Percentiles rank a stretch among this genome's conserved stretches.
These are phyloP conservation scores for Hyla sarda DNA, from an alignment of 2,113 vertebrate genomes.

Conservation along the genomic window DNA sequence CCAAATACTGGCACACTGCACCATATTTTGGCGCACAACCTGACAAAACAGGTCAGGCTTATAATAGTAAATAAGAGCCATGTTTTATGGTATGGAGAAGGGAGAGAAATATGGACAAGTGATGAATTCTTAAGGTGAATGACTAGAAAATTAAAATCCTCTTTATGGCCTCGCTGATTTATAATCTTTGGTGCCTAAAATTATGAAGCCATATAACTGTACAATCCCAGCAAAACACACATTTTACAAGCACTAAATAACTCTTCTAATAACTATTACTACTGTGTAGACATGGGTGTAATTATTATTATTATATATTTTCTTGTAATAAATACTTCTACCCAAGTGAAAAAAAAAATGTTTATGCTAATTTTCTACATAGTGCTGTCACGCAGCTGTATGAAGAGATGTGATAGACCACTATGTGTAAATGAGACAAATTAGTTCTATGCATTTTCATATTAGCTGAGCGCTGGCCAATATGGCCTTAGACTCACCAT, in stretches of 20 bases:
- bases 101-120: too few species aligned
- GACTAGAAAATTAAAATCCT: too few species aligned
- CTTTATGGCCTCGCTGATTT: too few species aligned
- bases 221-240: too few species aligned
- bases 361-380: background rate
- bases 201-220: too few species aligned
- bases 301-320: background rate
- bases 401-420: background rate
- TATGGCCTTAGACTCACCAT: background rate
- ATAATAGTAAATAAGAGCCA: too few species aligned
- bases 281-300: background rate
- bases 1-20: too few species aligned
- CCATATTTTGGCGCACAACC: too few species aligned
- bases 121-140: too few species aligned
- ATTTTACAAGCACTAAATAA: background rate
- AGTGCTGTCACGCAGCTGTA: background rate
- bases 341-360: background rate
- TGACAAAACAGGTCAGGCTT: too few species aligned
- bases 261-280: background rate
- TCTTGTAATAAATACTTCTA: background rate
- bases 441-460: slow-evolving; percentile 7
- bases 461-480: slow-evolving; percentile 12
- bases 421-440: slow-evolving; percentile 8
- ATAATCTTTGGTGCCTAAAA: too few species aligned
- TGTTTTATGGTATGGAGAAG: too few species aligned